phyloP scores from a whole-genome alignment of 2,797 vertebrate species.

The Austrolebias charrua region DNA sequence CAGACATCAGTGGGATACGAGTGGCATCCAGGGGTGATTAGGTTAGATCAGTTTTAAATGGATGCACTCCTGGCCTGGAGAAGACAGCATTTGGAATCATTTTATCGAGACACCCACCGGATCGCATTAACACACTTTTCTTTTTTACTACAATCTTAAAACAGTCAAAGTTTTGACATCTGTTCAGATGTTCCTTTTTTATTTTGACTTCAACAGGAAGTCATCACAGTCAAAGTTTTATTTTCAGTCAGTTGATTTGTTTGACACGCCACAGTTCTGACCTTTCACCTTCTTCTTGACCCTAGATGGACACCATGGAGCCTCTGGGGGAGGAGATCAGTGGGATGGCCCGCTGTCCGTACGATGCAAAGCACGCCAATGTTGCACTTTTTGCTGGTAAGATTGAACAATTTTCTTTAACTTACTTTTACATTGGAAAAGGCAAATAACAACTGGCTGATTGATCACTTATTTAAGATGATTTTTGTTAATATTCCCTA shows the following conservation, averaged over 20 bases:
- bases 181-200: conserved; percentile 8
- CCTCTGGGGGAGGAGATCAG: conserved; percentile 94
- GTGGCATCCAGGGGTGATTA: conserved; percentile 34
- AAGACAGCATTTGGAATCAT: conserved; percentile 10
- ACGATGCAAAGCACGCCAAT: conserved; percentile 97
- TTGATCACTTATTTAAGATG: too few species aligned
- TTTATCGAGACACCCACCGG: conserved; percentile 19
- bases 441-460: too few species aligned
- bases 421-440: background rate
- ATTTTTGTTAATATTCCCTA: too few species aligned
- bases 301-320: conserved; percentile 91
- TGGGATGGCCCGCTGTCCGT: conserved; percentile 98
- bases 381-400: conserved; percentile 96
- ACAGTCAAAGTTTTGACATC: conserved; percentile 32
- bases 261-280: conserved; percentile 46
- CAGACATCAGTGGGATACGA: conserved; percentile 41
- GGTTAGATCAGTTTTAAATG: conserved; percentile 40
- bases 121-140: background rate
- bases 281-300: conserved; percentile 51
- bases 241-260: conserved; percentile 31
- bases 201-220: conserved; percentile 20
- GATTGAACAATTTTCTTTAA: conserved; percentile 15
- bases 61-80: conserved; percentile 24
- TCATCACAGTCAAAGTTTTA: conserved; percentile 19
- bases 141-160: background rate